phyloP scores from a whole-genome alignment of 37 sponge, comb jelly and placozoan genomes.

The Spongia lamella region DNA sequence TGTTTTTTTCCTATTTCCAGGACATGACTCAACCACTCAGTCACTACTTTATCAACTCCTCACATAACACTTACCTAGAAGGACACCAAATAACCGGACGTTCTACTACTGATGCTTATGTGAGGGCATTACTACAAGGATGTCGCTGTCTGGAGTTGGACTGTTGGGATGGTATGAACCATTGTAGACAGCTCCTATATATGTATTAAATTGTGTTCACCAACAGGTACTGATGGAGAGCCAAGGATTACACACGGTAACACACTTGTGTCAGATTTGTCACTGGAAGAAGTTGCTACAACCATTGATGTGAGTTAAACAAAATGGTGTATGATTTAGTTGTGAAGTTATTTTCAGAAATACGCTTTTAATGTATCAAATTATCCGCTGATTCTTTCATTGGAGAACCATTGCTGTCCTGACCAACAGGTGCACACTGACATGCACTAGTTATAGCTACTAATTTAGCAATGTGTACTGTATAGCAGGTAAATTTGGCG shows the following conservation, averaged over 20 bases:
- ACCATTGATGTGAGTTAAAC: conserved; percentile 34
- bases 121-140: conserved; percentile 77
- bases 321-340: too few relatives aligned
- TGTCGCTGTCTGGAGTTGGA: conserved; percentile 87
- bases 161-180: conserved; percentile 57
- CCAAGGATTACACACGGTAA: conserved; percentile 85
- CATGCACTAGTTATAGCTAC: too few relatives aligned
- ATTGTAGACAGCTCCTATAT: too few relatives aligned
- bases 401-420: conserved; percentile 80
- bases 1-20: conserved; percentile 7
- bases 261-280: conserved; percentile 80
- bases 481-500: too few relatives aligned
- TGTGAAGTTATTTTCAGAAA: too few relatives aligned
- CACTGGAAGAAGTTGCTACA: conserved; percentile 72
- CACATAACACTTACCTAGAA: conserved; percentile 92
- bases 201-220: too few relatives aligned
- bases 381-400: conserved; percentile 77
- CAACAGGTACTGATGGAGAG: conserved; percentile 46
- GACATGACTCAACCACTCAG: conserved; percentile 91
- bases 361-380: conserved; percentile 66
- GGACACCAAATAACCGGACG: conserved; percentile 79
- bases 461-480: too few relatives aligned
- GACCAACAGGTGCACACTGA: conserved; percentile 38
- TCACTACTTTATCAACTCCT: conserved; percentile 94
- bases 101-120: conserved; percentile 86